Base-by-base conservation (phyloP, 1,140 invertebrate genomes). In the Hydropsyche tenuis region DNA sequence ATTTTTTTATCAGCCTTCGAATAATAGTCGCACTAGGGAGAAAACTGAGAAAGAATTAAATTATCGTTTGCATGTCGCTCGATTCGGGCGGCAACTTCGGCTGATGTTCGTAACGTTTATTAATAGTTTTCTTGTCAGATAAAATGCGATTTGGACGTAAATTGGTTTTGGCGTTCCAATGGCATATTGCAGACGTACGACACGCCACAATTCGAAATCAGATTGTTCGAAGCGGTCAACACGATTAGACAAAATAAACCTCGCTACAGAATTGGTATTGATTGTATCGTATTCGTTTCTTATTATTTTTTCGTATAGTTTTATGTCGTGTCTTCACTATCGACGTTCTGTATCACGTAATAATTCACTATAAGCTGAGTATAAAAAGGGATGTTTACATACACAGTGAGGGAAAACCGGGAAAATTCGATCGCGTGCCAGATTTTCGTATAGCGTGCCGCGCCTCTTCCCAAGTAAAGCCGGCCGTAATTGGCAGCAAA, bases 41-140 rank as follows among this genome's bases (percentile, higher is more conserved):
- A 65, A 65, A 12, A 65, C 63, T n/a, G 14, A 42, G 20, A 65
- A 60, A 23, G 56, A 65, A 65, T 65, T 43, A 65, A 43, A 45
- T 65, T 43, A 45, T 65, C 16, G 63, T 43, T 65, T 42, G 63
- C 63, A 65, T 65, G 63, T n/a, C 1, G 42, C n/a, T 16, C 63
- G 30, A 23, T 60, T 60, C 56, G n/a, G n/a, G 30, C 30, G 30
- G 30, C 12, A 25, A 27, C 23, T 60, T 60, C 25, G 7, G 20
- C 23, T 22, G 14, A 18, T 23, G 56, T 60, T 53, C 20, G 20
- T 53, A 18, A 53, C 48, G 9, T 53, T 37, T 60, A 60, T 60
- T 60, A 60, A 60, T 60, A 60, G 56, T 27, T 60, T 25, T 60
- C 56, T 60, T 60, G 56, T 60, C 56, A 12, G 56, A 60, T 60